Percentiles rank a stretch among this genome's conserved stretches.
These are phyloP conservation scores for Anarhynchus alexandrinus DNA, from an alignment of 2,113 vertebrate genomes.

Conservation along the genomic window DNA sequence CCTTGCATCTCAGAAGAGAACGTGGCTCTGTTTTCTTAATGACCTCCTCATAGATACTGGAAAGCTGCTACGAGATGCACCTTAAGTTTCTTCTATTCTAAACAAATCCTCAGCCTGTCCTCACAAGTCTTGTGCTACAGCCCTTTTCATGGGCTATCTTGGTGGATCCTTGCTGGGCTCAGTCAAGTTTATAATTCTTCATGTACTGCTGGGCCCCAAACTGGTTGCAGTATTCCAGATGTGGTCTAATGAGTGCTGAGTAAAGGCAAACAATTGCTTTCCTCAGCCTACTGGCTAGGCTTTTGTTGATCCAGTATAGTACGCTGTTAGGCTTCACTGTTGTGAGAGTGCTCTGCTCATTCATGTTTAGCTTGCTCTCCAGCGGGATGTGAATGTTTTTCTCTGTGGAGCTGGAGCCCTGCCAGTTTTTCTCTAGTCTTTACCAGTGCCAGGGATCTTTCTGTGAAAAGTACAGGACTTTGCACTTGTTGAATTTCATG, in stretches of 20 bases:
- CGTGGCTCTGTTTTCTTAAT: background rate
- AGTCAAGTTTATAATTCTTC: background rate
- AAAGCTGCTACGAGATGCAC: background rate
- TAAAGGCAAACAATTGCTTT: background rate
- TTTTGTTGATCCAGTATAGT: background rate
- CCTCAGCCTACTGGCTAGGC: background rate
- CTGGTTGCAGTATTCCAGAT: accelerated
- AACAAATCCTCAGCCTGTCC: background rate
- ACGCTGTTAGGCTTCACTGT: background rate
- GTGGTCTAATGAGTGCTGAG: background rate
- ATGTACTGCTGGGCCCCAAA: background rate
- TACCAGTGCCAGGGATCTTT: background rate
- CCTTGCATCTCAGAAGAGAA: background rate
- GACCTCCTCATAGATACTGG: background rate
- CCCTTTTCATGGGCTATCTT: background rate
- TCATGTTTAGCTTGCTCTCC: background rate
- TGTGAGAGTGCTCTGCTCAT: background rate
- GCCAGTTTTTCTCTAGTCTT: background rate
- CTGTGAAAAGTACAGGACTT: background rate
- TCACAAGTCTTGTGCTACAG: background rate
- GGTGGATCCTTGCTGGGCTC: background rate
- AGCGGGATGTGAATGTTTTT: background rate
- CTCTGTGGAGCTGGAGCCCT: background rate
- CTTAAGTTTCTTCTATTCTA: background rate
- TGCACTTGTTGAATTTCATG: background rate